Evolutionary conservation across 2,113 vertebrate genomes (phyloP), one percentile per base, ranked within the genome.

Genomic region (Lepisosteus oculatus): DNA sequence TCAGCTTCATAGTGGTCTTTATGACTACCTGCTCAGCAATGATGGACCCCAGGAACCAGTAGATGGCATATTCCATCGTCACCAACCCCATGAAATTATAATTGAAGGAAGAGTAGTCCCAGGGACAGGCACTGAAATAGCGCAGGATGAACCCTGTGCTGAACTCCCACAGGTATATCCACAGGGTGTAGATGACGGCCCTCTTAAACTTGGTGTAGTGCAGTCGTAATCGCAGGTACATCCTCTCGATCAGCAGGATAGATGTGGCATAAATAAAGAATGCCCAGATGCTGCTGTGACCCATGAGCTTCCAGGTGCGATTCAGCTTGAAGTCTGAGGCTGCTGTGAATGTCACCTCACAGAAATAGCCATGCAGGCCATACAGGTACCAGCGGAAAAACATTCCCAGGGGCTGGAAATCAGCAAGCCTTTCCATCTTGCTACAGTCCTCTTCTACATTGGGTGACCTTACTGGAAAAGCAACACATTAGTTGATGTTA

Each of bases 161-260:
- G 73, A 92, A 87, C 83, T 93, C 91, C 90, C 90, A 92, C 0
- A 78, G 0, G 76, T 92, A 92, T 65, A 89, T 92, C 76, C 90
- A 86, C 64, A 78, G 2, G 2, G 82, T 91, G 81, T 93, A 91
- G 57, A 79, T 56, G 3, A 44, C 7, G 67, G 89, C 67, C 7
- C 90, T 80, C 44, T 75, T 64, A 0, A 80, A 77, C 17, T 92
- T 81, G 0, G 84, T 65, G 66, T 55, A 76, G 55, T 56, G 64
- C 6, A 71, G 59, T 43, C 84, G 76, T 67, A 93, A 80, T 55
- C 17, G 29, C 8, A 43, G 51, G 51, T 85, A 78, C 64, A 93
- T 80, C 4, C 65, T 29, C 80, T 93, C 90, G 11, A 92, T 83
- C 43, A 86, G 13, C 68, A 85, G 88, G 74, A 92, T 86, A 2